A percentile compares a stretch with the other conserved stretches of the same genome.
phyloP scores from a whole-genome alignment of 2,888 invertebrate genomes.

The Campoletis raptor region DNA sequence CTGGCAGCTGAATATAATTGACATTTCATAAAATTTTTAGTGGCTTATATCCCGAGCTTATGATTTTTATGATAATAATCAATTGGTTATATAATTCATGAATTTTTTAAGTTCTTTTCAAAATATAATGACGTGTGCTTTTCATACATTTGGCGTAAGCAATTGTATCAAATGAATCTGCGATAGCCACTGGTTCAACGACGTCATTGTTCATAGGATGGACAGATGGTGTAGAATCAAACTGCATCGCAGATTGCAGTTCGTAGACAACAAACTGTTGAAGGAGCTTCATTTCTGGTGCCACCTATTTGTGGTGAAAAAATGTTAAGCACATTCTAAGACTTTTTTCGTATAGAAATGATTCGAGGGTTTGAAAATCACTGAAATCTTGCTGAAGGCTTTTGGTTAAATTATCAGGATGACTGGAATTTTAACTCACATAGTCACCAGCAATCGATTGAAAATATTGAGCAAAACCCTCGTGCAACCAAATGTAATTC shows the following conservation, averaged over 20 bases:
- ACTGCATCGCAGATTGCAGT: conserved; percentile 83
- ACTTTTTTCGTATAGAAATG: background rate
- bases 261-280: conserved; percentile 86
- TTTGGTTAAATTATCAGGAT: background rate
- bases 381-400: background rate
- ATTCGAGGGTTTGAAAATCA: background rate
- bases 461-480: conserved; percentile 89
- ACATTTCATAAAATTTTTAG: background rate
- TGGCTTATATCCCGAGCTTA: background rate
- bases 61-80: background rate
- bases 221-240: conserved; percentile 85
- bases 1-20: conserved; percentile 80
- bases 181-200: conserved; percentile 85
- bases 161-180: conserved; percentile 87
- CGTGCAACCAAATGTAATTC: conserved; percentile 90
- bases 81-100: background rate
- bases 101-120: background rate
- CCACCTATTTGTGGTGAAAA: conserved; percentile 75
- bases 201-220: conserved; percentile 87
- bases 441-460: conserved; percentile 80
- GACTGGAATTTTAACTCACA: conserved; percentile 69
- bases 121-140: background rate
- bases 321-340: background rate
- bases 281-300: conserved; percentile 85
- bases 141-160: conserved; percentile 88